Conservation (phyloP, 2,888 invertebrate genomes). For the Lepidocyrtoides sp. region DNA sequence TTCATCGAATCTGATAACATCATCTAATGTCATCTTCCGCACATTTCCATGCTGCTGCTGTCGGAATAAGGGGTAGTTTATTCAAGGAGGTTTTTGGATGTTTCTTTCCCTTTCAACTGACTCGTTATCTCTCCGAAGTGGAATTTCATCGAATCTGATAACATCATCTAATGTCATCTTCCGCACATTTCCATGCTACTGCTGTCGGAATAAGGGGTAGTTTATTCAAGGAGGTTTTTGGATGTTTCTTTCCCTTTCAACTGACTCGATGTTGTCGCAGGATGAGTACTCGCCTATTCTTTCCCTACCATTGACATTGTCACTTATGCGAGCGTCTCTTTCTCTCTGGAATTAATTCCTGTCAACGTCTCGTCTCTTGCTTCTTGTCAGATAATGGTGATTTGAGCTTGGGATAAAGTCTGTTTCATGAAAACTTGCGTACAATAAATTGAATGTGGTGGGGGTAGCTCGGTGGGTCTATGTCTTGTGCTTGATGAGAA, state of each 20-base stretch:
- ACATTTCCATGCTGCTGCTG: too few species aligned
- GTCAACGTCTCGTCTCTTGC: conserved; percentile 38
- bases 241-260: not conserved
- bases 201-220: not conserved
- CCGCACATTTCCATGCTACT: not conserved
- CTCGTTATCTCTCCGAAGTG: too few species aligned
- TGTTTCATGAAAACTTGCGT: not conserved
- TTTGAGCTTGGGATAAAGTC: not conserved
- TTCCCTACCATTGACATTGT: conserved; percentile 41
- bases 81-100: too few species aligned
- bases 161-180: too few species aligned
- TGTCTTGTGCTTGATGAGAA: conserved; percentile 29
- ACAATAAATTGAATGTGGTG: not conserved
- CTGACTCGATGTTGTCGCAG: too few species aligned
- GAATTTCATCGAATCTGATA: too few species aligned
- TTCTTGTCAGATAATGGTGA: not conserved
- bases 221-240: not conserved
- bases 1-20: conserved; percentile 66
- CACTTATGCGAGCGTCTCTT: conserved; percentile 20
- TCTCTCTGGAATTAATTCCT: conserved; percentile 66
- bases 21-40: conserved; percentile 55
- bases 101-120: too few species aligned
- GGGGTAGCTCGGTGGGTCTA: not conserved
- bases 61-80: too few species aligned
- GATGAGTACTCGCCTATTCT: not conserved